These are phyloP conservation scores for Synodontis membranacea DNA, from an alignment of 2,113 vertebrate genomes.

Conservation along the genomic window DNA sequence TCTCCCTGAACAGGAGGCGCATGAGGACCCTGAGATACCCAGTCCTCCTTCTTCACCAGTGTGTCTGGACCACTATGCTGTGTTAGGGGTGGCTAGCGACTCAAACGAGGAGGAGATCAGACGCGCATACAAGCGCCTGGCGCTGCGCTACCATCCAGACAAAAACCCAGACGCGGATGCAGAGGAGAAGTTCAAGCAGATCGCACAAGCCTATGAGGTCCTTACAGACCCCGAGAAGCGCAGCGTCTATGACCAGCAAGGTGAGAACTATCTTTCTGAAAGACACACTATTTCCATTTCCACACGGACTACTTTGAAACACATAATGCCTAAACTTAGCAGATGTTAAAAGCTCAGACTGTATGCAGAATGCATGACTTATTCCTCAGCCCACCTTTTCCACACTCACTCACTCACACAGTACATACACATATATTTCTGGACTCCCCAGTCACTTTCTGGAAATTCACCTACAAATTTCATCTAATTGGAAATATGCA, in stretches of 20 bases:
- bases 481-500: not conserved
- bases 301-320: not conserved
- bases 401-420: no score
- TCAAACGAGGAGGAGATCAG: constrained; percentile 97
- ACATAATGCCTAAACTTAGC: not conserved
- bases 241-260: constrained; percentile 91
- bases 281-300: not conserved
- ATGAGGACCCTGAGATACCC: constrained; percentile 68
- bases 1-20: constrained; percentile 63
- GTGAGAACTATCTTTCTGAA: constrained; percentile 71
- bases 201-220: constrained; percentile 92
- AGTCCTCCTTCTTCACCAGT: constrained; percentile 73
- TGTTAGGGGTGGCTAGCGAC: constrained; percentile 84
- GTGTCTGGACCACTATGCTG: constrained; percentile 94
- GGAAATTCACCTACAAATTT: not conserved
- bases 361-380: constrained; percentile 44
- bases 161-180: constrained; percentile 94
- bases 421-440: not conserved
- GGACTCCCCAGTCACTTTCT: not conserved
- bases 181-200: constrained; percentile 96
- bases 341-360: not conserved
- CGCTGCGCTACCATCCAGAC: constrained; percentile 94
- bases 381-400: constrained; percentile 31
- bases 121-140: constrained; percentile 96
- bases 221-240: constrained; percentile 91